Evolutionary conservation across 2,113 vertebrate species (phyloP).

Genomic region (Aplodontia rufa): DNA sequence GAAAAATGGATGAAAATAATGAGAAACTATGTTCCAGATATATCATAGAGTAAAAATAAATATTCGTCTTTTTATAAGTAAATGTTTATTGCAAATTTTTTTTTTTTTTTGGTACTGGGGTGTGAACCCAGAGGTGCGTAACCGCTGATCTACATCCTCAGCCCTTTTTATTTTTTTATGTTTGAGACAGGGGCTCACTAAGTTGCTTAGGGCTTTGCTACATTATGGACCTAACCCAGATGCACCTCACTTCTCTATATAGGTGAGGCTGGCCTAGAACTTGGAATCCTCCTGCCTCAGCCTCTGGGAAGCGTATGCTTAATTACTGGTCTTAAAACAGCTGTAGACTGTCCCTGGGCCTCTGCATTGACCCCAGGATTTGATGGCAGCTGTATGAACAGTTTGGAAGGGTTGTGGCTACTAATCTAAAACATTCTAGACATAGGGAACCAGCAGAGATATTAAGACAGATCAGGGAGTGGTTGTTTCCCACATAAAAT

Average conservation of each 20-base stretch:
- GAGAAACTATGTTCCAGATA: neutral
- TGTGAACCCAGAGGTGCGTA: no score
- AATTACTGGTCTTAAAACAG: neutral
- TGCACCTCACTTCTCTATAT: no score
- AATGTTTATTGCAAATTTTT: no score
- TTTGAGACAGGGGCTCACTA: no score
- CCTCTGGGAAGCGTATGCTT: neutral
- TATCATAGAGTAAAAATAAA: neutral
- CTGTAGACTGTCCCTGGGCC: rapidly evolving
- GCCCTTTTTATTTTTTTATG: no score
- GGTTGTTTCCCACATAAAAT: neutral
- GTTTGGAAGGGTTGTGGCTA: neutral
- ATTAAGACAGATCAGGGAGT: neutral
- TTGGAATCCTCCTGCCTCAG: no score
- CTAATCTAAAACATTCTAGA: neutral
- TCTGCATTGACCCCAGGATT: neutral
- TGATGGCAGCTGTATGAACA: neutral
- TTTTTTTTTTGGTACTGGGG: no score
- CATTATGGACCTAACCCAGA: no score
- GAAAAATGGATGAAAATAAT: neutral
- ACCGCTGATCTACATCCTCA: no score
- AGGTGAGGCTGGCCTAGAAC: no score
- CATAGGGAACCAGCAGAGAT: neutral
- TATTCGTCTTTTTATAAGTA: neutral
- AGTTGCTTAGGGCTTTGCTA: no score